Percentiles rank a stretch among this genome's conserved stretches.
phyloP scores from a whole-genome alignment of 2,797 vertebrate species.

The Pelochelys cantorii region DNA sequence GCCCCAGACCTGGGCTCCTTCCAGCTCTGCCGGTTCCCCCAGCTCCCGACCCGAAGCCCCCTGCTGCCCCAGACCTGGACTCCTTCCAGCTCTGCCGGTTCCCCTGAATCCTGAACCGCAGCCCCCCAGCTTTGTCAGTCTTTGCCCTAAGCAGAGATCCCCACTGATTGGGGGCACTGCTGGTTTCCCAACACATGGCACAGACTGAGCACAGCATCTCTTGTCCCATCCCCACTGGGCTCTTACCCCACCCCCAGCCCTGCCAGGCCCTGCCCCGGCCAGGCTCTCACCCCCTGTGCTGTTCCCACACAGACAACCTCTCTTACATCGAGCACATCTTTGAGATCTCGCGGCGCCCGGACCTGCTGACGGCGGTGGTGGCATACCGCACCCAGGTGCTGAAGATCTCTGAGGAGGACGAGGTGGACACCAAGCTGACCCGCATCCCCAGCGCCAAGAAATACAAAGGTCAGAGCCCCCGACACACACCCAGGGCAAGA shows the following conservation, averaged over 20 bases:
- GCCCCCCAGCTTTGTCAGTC: background rate
- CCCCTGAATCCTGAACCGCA: no score
- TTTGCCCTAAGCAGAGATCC: background rate
- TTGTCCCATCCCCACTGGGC: no score
- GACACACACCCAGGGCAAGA: background rate
- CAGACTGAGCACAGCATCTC: background rate
- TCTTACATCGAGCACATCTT: constrained; percentile 98
- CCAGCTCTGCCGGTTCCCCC: background rate
- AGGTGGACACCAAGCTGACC: constrained; percentile 96
- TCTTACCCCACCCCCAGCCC: background rate
- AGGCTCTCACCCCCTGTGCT: background rate
- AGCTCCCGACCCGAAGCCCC: background rate
- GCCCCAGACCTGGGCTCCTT: no score
- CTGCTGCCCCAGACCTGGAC: no score
- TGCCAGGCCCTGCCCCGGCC: rapidly evolving
- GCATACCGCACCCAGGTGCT: constrained; percentile 95
- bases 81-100: no score
- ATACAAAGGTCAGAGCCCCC: constrained; percentile 89
- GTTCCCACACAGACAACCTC: constrained; percentile 85
- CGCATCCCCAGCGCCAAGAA: constrained; percentile 97
- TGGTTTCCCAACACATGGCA: background rate
- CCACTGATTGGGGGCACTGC: background rate
- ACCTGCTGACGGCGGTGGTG: constrained; percentile 93
- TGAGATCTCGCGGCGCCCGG: constrained; percentile 94
- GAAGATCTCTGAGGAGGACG: constrained; percentile 95